Evolutionary conservation across 2,797 vertebrate species (phyloP), one percentile per base, ranked within the genome.

Genomic region (Muraenolepis orangiensis): DNA sequence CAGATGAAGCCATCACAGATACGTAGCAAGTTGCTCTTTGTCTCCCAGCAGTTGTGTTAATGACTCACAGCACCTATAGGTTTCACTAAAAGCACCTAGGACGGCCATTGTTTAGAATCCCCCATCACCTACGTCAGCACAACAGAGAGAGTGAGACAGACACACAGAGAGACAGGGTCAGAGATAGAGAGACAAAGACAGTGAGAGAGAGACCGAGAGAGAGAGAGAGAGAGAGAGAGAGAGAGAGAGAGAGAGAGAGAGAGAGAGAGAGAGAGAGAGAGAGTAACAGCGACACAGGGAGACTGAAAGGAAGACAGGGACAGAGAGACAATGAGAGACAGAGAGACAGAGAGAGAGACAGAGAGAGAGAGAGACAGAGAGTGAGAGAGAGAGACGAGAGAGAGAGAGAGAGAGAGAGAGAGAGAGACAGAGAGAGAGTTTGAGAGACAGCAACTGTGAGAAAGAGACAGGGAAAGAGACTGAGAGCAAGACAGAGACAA

Each of bases 31-130:
- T n/a, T 23, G 16, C 2, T 5, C 28, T 16, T 66, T 66, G 64
- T 30, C 11, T 6, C 32, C 66, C 40, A 66, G 51, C 40, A 64
- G 66, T 61, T 69, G 78, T 73, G 81, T 80, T 83, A 86, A 82
- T 80, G 84, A 72, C 82, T 83, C 72, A 69, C 83, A 81, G 82
- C 81, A 81, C 82, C 71, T 81, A 92, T 93, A 89, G 31, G 74
- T 88, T 91, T 90, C 90, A 88, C 88, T 92, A 89, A 88, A 83
- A 87, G 87, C 88, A 88, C 86, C 90, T 86, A 88, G 86, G 76
- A 77, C 78, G 75, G 81, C 83, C 88, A 88, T 91, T 85, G 84
- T 82, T 83, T 87, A 76, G 71, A 88, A 90, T 86, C 85, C 84
- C 29, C 73, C 75, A 74, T 66, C 76, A 64, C 79, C 76, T 74